phyloP scores from a whole-genome alignment of 2,888 invertebrate species.

The Opisthograptis luteolata region DNA sequence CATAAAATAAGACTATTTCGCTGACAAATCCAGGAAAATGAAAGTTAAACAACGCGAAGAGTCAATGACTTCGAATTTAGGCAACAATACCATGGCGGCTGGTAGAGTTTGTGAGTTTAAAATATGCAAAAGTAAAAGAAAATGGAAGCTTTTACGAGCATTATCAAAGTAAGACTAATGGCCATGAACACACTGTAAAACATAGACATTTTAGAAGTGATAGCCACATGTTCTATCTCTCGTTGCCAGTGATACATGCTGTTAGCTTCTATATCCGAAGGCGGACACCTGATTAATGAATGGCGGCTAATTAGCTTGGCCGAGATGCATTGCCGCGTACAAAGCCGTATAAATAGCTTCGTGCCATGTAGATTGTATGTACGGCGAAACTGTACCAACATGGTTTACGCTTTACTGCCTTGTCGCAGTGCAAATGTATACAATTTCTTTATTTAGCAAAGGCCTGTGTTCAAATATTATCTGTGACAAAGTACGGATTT shows the following conservation, averaged over 20 bases:
- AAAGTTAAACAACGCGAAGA: background rate
- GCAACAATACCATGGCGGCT: background rate
- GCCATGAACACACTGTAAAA: too few species aligned
- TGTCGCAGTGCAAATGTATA: background rate
- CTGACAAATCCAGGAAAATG: background rate
- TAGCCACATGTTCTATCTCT: background rate
- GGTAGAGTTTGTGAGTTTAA: too few species aligned
- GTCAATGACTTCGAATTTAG: background rate
- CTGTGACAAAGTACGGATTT: background rate
- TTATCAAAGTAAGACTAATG: too few species aligned
- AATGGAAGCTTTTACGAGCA: too few species aligned
- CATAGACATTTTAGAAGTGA: background rate
- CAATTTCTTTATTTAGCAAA: background rate
- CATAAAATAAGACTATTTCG: background rate
- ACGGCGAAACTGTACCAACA: background rate
- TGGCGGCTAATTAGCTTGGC: slow-evolving; percentile 42
- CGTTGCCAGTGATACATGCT: background rate
- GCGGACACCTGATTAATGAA: slow-evolving; percentile 43
- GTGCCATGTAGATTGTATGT: background rate
- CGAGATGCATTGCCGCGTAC: slow-evolving; percentile 36
- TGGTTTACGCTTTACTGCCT: background rate
- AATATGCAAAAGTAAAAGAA: too few species aligned
- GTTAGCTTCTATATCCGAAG: slow-evolving; percentile 7
- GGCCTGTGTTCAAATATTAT: background rate
- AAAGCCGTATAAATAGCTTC: slow-evolving; percentile 21